Evolutionary conservation across 2,113 vertebrate species (phyloP), one percentile per base, ranked within the genome.

Genomic region (Pluvianellus socialis): DNA sequence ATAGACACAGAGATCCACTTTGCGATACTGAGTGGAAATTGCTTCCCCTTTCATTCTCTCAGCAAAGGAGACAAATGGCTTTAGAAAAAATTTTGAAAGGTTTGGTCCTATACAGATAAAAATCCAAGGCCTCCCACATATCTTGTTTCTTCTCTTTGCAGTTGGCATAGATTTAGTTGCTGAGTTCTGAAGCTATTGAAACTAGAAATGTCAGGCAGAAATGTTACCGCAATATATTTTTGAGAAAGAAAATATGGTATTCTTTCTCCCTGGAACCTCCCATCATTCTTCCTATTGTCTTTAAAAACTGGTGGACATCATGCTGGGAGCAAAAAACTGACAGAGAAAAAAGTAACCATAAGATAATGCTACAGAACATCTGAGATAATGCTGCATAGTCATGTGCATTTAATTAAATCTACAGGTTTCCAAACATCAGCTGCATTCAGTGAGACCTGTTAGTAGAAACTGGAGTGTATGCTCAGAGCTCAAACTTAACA

Each of bases 21-120:
- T 65, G 66, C 93, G 90, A 96, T 95, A 93, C 42, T 68, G 93
- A 91, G 44, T 95, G 40, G 74, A 95, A 96, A 94, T 95, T 93
- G 70, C 74, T 85, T 96, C 35, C 27, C 8, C n/a, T 94, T 91
- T 93, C 89, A 90, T 95, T 91, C 70, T 90, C 66, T 91, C 66
- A 85, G 81, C 53, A 85, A 95, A 93, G 56, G 77, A 96, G 77
- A 96, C 50, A 93, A 93, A 96, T 0, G 0, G 53, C 66, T 94
- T 95, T 61, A 91, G 70, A 81, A 87, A 79, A 87, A 58, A 1
- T 0, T 47, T 70, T 86, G 70, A 97, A 93, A 87, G 56, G 80
- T 94, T 94, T 90, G 93, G 33, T 96, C 70, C 90, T 85, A n/a
- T 61, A 79, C 28, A 72, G 90, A 95, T 88, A 94, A 96, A 87